phyloP scores from a whole-genome alignment of 2,888 invertebrate species.

The Scaptomyza reducta region DNA sequence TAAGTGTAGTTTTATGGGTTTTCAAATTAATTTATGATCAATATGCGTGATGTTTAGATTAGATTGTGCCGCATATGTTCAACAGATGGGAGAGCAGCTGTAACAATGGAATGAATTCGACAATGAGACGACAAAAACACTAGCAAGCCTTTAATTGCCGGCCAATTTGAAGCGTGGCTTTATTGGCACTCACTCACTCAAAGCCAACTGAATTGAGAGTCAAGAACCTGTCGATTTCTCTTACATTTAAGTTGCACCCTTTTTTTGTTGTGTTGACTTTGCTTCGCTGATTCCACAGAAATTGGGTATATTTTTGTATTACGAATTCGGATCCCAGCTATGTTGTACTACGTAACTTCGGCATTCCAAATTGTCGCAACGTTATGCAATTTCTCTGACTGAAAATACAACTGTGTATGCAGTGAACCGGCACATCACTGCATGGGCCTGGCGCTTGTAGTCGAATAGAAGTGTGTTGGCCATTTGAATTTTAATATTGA shows the following conservation, averaged over 20 bases:
- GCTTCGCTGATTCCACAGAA: neutral
- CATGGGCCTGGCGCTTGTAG: slow-evolving; percentile 18
- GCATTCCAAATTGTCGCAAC: slow-evolving; percentile 16
- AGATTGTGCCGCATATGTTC: slow-evolving; percentile 50
- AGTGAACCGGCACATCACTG: slow-evolving; percentile 2
- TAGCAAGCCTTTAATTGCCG: slow-evolving; percentile 32
- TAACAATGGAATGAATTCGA: slow-evolving; percentile 29
- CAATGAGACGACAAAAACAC: slow-evolving; percentile 10
- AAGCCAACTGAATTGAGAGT: slow-evolving; percentile 20
- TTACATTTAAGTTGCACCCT: slow-evolving; percentile 14
- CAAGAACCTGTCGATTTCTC: neutral
- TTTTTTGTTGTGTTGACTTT: neutral
- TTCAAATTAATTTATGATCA: slow-evolving; percentile 65
- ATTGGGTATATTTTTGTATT: slow-evolving; percentile 15
- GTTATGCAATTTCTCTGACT: slow-evolving; percentile 40
- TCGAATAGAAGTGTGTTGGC: slow-evolving; percentile 24
- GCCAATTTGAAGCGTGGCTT: slow-evolving; percentile 50
- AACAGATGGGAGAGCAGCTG: slow-evolving; percentile 5
- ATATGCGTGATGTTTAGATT: slow-evolving; percentile 51
- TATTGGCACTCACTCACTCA: slow-evolving; percentile 47
- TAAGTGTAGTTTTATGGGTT: slow-evolving; percentile 29
- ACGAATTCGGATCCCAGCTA: slow-evolving; percentile 9
- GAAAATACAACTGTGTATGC: neutral
- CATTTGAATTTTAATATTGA: slow-evolving; percentile 42
- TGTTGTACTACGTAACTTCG: slow-evolving; percentile 1